Percentiles rank a stretch among this genome's conserved stretches.
Conservation (phyloP, 37 sponge, comb jelly and placozoan genomes). For the Petrosia ficiformis region DNA sequence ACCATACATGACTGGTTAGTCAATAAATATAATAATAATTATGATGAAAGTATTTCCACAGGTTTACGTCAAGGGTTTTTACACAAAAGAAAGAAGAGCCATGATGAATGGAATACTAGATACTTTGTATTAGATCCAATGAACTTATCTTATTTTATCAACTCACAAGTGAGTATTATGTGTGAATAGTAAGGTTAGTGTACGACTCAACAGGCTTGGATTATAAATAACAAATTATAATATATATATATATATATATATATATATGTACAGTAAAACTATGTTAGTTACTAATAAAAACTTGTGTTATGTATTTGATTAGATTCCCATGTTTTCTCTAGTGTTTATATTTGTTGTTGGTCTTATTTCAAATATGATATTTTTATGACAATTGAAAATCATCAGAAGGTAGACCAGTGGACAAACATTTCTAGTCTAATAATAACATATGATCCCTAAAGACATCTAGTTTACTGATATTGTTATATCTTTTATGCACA, state of each 20-base stretch:
- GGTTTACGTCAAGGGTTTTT: slow-evolving; percentile 45
- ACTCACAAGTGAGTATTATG: not conserved
- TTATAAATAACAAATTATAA: no score
- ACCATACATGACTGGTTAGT: slow-evolving; percentile 28
- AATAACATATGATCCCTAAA: not conserved
- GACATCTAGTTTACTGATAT: not conserved
- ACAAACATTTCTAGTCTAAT: not conserved
- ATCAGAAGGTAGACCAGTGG: no score
- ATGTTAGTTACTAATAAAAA: no score
- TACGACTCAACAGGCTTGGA: no score
- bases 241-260: no score
- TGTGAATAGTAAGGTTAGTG: not conserved
- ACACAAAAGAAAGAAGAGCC: slow-evolving; percentile 56
- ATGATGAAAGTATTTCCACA: slow-evolving; percentile 10
- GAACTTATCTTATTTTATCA: slow-evolving; percentile 28
- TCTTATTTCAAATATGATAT: no score
- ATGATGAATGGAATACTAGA: slow-evolving; percentile 45
- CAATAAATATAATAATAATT: not conserved
- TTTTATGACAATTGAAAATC: no score
- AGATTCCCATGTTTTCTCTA: no score
- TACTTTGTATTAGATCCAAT: slow-evolving; percentile 51
- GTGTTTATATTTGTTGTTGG: no score
- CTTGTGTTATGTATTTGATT: no score
- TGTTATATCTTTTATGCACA: not conserved
- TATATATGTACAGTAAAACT: no score